phyloP scores from a whole-genome alignment of 2,888 invertebrate genomes.

The Glyphotaelius pellucidus region DNA sequence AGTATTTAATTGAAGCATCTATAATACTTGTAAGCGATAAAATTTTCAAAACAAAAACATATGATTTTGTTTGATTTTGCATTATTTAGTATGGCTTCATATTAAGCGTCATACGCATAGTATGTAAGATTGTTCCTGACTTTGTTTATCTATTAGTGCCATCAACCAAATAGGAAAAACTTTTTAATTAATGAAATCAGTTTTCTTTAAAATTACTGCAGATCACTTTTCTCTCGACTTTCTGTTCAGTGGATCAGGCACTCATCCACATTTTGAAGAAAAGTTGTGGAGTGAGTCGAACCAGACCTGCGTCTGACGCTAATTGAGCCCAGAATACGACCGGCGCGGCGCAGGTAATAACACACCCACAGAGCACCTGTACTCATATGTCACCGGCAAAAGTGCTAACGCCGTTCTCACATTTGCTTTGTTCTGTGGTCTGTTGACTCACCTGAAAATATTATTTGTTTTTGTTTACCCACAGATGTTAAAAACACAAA shows the following conservation, averaged over 20 bases:
- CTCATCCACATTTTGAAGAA: background rate
- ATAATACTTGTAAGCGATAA: no score
- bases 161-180: no score
- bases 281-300: background rate
- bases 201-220: no score
- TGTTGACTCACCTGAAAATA: background rate
- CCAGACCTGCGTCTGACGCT: background rate
- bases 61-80: no score
- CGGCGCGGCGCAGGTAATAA: background rate
- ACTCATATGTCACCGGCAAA: background rate
- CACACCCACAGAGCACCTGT: conserved; percentile 2
- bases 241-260: background rate
- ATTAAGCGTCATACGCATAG: no score
- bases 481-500: background rate
- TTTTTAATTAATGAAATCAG: no score
- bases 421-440: background rate
- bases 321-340: background rate
- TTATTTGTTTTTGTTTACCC: background rate
- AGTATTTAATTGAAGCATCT: no score
- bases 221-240: background rate
- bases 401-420: background rate
- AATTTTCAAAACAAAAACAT: no score
- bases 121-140: no score
- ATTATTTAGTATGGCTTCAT: no score
- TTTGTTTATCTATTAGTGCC: no score